These are phyloP conservation scores for Lithophane socia DNA, from an alignment of 2,888 invertebrate species.

Conservation along the genomic window DNA sequence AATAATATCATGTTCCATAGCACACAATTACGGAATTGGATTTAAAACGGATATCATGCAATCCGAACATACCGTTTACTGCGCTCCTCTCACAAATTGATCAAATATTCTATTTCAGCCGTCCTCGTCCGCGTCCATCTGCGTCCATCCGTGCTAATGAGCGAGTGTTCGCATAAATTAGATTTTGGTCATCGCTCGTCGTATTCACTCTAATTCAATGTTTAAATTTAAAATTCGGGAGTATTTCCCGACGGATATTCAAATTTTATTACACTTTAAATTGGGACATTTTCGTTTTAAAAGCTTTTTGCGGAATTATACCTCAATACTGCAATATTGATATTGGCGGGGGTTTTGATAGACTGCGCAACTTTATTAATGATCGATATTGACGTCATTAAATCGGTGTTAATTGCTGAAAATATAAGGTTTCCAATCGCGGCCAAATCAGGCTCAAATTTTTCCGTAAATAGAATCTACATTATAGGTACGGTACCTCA, in stretches of 20 bases:
- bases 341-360: neutral
- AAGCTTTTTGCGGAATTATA: neutral
- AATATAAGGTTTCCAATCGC: neutral
- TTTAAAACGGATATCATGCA: constrained; percentile 21
- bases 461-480: neutral
- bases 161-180: constrained; percentile 38
- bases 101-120: constrained; percentile 56
- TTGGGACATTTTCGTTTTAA: constrained; percentile 1
- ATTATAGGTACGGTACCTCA: neutral
- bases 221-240: constrained; percentile 29
- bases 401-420: neutral
- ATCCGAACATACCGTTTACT: constrained; percentile 24
- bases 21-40: constrained; percentile 10
- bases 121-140: neutral
- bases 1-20: neutral
- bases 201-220: constrained; percentile 28
- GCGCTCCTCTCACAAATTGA: constrained; percentile 44
- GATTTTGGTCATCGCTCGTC: constrained; percentile 37
- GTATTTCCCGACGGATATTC: constrained; percentile 6
- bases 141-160: constrained; percentile 35
- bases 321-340: neutral
- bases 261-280: neutral
- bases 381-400: neutral
- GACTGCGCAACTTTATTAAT: neutral
- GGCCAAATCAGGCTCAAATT: neutral